phyloP scores from a whole-genome alignment of 1,140 invertebrate species.

The Lithobius niger region DNA sequence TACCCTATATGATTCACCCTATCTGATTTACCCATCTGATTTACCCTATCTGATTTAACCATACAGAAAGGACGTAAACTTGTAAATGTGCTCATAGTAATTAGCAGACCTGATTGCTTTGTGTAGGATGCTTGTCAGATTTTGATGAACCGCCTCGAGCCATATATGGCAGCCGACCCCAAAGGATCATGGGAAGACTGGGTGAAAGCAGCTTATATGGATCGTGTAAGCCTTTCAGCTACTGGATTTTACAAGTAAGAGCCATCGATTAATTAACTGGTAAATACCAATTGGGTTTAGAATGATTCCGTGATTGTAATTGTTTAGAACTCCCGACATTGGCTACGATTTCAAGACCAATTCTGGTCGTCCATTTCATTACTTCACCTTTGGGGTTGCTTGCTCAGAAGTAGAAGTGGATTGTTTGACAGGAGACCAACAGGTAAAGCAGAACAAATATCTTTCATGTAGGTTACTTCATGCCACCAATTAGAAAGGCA shows the following conservation, averaged over 20 bases:
- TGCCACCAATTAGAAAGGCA: too few species aligned
- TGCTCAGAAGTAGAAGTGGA: constrained; percentile 75
- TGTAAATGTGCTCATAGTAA: too few species aligned
- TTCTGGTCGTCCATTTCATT: constrained; percentile 56
- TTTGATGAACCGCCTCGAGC: constrained; percentile 58
- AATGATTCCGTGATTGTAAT: not conserved
- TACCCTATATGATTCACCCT: too few species aligned
- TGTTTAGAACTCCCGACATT: constrained; percentile 51
- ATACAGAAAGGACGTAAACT: too few species aligned
- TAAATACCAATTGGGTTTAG: constrained; percentile 7
- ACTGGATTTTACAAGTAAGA: constrained; percentile 60
- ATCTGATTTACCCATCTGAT: too few species aligned
- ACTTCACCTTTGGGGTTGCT: constrained; percentile 65
- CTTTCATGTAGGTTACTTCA: too few species aligned
- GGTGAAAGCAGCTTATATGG: constrained; percentile 64
- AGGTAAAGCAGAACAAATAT: constrained; percentile 34
- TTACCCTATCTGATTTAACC: too few species aligned
- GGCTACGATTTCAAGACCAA: constrained; percentile 59
- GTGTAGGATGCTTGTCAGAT: constrained; percentile 72
- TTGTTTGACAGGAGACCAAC: constrained; percentile 74
- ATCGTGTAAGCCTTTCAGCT: constrained; percentile 65
- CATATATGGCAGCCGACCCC: constrained; percentile 60
- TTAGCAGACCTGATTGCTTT: too few species aligned
- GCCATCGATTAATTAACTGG: constrained; percentile 1
- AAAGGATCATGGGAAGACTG: constrained; percentile 72